A percentile compares a stretch with the other conserved stretches of the same genome.
These are phyloP conservation scores for Megaustenia siamemsis DNA, from an alignment of 2,888 invertebrate species.

Conservation along the genomic window DNA sequence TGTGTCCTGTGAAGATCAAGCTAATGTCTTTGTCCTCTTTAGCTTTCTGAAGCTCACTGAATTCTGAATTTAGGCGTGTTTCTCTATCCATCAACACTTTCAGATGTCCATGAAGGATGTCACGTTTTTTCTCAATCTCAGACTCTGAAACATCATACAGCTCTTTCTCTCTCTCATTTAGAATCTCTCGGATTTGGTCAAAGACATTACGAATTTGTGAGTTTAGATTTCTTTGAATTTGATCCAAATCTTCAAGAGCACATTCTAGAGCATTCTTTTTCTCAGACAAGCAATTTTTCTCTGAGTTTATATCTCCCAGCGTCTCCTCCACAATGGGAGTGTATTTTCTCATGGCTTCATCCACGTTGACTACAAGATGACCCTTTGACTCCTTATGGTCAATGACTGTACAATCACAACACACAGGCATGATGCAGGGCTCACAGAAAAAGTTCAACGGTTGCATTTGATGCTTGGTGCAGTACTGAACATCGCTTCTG, in stretches of 20 bases:
- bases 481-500: conserved; percentile 70
- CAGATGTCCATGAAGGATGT: conserved; percentile 68
- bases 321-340: conserved; percentile 73
- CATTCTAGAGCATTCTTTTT: conserved; percentile 68
- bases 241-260: conserved; percentile 69
- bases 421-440: conserved; percentile 74
- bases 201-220: conserved; percentile 68
- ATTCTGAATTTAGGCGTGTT: conserved; percentile 63
- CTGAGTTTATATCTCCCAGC: conserved; percentile 64
- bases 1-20: conserved; percentile 72
- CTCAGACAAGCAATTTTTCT: conserved; percentile 64
- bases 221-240: conserved; percentile 71
- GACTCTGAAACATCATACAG: conserved; percentile 70
- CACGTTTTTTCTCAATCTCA: conserved; percentile 71
- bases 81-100: conserved; percentile 66
- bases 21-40: conserved; percentile 70
- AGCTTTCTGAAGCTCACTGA: conserved; percentile 65
- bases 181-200: conserved; percentile 68
- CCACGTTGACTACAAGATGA: conserved; percentile 73
- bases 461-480: conserved; percentile 74
- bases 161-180: conserved; percentile 72
- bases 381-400: conserved; percentile 74
- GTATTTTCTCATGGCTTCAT: conserved; percentile 75
- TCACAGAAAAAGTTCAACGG: conserved; percentile 77
- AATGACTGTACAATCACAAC: conserved; percentile 75